Base-by-base conservation (phyloP, 1,140 invertebrate genomes). In the Ceratosolen solmsi region DNA sequence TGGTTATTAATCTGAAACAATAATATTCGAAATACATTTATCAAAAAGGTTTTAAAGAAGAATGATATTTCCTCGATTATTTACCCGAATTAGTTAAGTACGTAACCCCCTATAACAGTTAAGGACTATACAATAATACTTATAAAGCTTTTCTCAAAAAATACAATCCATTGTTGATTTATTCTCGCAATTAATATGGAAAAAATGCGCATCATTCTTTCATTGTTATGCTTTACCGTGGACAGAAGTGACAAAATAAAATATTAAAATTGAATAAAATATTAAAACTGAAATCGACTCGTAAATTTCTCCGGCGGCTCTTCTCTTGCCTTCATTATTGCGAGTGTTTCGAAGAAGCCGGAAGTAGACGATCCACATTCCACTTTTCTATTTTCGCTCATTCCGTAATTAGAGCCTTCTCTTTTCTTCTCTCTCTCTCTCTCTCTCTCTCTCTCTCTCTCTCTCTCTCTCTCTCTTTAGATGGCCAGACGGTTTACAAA, bases 381-480 rank as follows among this genome's bases (percentile, higher is more conserved):
- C 27, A 27, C 56, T 63, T 51, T 38, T 73, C 79, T 80, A 80
- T 80, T 80, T 73, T 74, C 41, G 71, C 79, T 63, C 56, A 49
- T 60, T 73, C 56, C 54, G 70, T 54, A 73, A 63, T 80, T 73
- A 80, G 79, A 72, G 65, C n/a, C 74, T 70, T 56, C 30, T 4
- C 51, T 27, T 11, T 51, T 13, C 4, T n/a, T n/a, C n/a, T 13
- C 22, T n/a, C 60, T 11, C n/a, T n/a, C 60, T 25, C n/a, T 2
- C 17, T 5, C 17, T 15, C 54, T 4, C 54, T 58, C 41, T 46
- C 41, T 46, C 41, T 46, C 41, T 46, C 41, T 46, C 41, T 46
- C 41, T 46, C 41, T 46, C 41, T 46, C 72, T 25, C 54, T 56
- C 73, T 33, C 51, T 30, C 27, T 73, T 73, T 4, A 54, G 17